Percentiles rank a stretch among this genome's conserved stretches.
Conservation (phyloP, 2,797 vertebrate species). For the Enteromius mattozi region DNA sequence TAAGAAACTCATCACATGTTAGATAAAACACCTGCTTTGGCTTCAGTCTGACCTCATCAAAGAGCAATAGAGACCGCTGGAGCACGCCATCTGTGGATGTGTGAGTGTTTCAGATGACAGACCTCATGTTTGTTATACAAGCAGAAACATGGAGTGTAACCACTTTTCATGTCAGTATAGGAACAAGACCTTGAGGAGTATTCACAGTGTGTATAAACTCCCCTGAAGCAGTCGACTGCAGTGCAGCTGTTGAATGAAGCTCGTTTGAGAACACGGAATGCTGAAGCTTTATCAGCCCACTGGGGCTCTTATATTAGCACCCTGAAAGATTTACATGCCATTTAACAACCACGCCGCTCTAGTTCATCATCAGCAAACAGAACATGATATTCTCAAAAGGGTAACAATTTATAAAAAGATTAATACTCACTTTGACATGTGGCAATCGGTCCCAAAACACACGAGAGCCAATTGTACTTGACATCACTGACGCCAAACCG, state of each 20-base stretch:
- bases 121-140: constrained; percentile 57
- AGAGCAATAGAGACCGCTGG: neutral
- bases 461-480: neutral
- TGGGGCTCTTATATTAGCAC: constrained; percentile 69
- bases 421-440: neutral
- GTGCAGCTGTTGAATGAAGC: constrained; percentile 72
- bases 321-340: constrained; percentile 72
- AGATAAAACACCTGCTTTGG: neutral
- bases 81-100: neutral
- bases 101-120: constrained; percentile 4
- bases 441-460: neutral
- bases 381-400: neutral
- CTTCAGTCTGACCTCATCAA: constrained; percentile 8
- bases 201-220: constrained; percentile 61
- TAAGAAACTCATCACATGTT: neutral
- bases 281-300: constrained; percentile 62
- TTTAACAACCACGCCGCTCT: constrained; percentile 62
- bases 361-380: constrained; percentile 50
- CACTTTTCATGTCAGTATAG: constrained; percentile 48
- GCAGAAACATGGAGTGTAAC: constrained; percentile 50
- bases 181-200: constrained; percentile 44
- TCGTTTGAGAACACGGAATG: constrained; percentile 61
- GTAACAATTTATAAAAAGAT: neutral
- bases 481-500: neutral
- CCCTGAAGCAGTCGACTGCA: constrained; percentile 20